Conservation (phyloP, 1,140 invertebrate genomes). For the Diprion similis region DNA sequence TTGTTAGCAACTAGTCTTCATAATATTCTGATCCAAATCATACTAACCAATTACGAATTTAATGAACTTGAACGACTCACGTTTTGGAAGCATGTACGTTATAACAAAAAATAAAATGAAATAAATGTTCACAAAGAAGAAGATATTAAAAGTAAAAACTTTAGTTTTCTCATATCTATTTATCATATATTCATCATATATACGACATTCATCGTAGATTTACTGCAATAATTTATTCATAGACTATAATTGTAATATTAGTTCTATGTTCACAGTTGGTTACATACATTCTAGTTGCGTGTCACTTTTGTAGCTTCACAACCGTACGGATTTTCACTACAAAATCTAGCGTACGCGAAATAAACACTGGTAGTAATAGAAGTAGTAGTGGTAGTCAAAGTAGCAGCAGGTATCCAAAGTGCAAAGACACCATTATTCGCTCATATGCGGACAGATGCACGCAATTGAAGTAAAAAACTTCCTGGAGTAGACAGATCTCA, state of each 20-base stretch:
- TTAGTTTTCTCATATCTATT: neutral
- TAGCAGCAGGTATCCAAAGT: constrained; percentile 1
- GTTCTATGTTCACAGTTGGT: neutral
- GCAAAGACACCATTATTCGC: neutral
- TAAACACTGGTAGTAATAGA: neutral
- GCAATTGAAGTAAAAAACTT: neutral
- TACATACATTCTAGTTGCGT: neutral
- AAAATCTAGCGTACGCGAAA: neutral
- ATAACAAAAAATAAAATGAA: too few species aligned
- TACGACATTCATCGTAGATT: neutral
- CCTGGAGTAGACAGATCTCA: neutral
- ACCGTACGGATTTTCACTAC: neutral
- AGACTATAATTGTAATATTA: neutral
- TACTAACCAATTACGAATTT: too few species aligned
- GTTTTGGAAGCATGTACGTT: too few species aligned
- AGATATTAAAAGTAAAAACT: too few species aligned
- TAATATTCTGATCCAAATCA: too few species aligned
- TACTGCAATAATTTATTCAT: constrained; percentile 1
- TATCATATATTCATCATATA: too few species aligned
- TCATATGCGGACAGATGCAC: neutral
- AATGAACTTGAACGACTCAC: too few species aligned
- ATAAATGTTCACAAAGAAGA: too few species aligned
- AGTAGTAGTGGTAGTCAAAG: neutral
- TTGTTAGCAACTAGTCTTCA: neutral
- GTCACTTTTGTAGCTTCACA: neutral